Evolutionary conservation across 1,140 invertebrate genomes (phyloP), one percentile per base, ranked within the genome.

Genomic region (Sminthurides bifidus): DNA sequence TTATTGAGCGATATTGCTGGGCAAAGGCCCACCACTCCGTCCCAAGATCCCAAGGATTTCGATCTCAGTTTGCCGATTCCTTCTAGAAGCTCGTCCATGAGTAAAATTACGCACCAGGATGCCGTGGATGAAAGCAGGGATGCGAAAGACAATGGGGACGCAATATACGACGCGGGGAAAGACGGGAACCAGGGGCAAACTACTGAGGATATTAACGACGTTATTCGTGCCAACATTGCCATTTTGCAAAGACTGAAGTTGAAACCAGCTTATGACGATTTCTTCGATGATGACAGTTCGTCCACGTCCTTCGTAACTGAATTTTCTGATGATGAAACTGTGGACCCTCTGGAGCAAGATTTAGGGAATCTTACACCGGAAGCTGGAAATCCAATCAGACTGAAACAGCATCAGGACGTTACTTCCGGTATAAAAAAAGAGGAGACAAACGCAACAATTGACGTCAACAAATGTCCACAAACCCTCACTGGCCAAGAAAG

Each of bases 231-330:
- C 43, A 64, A 64, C 48, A 59, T 64, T 50, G 63, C 58, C 14
- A 64, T 64, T 35, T 52, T 64, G 23, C 63, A 64, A 54, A 59
- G 63, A 61, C 57, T 64, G 50, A 64, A 64, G 44, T 24, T 64
- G 29, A 64, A 64, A 49, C 49, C 63, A 8, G 56, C 43, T 26
- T 52, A 51, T 8, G 58, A 50, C n/a, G 63, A 64, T 37, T 53
- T 59, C 15, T 52, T 55, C 3, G 45, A 51, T 26, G 35, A 58
- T 27, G 62, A 53, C 17, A 38, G 55, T 1, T 55, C 26, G 12
- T 59, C 52, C 2, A 38, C 51, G 24, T 56, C 58, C 15, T 60
- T 43, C n/a, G 43, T 26, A 12, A 52, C 55, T 8, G 59, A 55
- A 45, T 53, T 56, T 15, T 49, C 46, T 4, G 40, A 46, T 43